Base-by-base conservation (phyloP, 2,797 vertebrate genomes). In the Cetoscarus ocellatus region DNA sequence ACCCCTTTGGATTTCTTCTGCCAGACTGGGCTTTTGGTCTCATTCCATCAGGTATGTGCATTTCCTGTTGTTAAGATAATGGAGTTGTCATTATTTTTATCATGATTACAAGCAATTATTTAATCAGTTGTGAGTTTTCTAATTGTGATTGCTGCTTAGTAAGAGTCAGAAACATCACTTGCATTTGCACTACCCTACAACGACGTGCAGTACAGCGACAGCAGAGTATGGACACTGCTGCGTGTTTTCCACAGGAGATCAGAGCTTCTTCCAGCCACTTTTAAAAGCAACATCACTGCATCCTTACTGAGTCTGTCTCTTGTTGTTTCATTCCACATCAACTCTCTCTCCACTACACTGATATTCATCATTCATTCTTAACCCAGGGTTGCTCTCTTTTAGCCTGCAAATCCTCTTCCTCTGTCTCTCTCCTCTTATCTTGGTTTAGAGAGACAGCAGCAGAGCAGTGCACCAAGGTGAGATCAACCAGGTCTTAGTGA, bases 11-110 rank as follows among this genome's bases (percentile, higher is more conserved):
- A 18, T 61, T 88, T 5, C 43, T 89, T 1, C 53, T 73, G 13
- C 84, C 91, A 61, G 87, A 75, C 76, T 90, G 88, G 88, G 79
- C 85, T 44, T 90, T 90, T 34, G 86, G 75, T 45, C 79, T 91
- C 44, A 68, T 82, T 58, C 84, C 90, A 42, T 84, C 93, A 92
- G 95, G 95, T 95, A 91, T 1, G 91, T 72, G 45, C 63, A 70
- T 14, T 62, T 27, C n/a, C 38, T 5, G 17, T 27, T 27, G 27
- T 27, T 27, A 27, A 27, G 4, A 27, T 27, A 27, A 27, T 27
- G 27, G 27, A 27, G 2, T 2, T 70, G 53, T 72, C 73, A 47
- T 62, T 47, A 63, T 77, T 67, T 75, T 68, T 10, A 15, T 64
- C 19, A 19, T 75, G 49, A 80, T 77, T 80, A 61, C 73, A 57